Evolutionary conservation across 1,140 invertebrate genomes (phyloP).

Genomic region (Melitaea cinxia): DNA sequence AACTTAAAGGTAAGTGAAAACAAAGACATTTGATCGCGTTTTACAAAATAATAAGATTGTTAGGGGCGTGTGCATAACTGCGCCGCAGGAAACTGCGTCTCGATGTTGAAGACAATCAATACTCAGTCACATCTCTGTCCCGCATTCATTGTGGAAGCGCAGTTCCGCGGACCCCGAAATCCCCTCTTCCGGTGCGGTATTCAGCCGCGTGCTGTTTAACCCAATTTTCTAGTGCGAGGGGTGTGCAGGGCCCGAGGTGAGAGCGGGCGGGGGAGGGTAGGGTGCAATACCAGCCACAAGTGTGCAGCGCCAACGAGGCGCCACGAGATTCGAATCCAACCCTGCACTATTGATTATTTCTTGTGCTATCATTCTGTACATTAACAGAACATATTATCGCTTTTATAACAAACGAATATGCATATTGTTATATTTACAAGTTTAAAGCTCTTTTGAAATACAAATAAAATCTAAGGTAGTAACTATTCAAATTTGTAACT

Average conservation of each 20-base stretch:
- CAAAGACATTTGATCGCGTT: neutral
- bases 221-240: slow-evolving; percentile 78
- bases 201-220: slow-evolving; percentile 77
- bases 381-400: slow-evolving; percentile 15
- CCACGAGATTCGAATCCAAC: slow-evolving; percentile 72
- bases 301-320: slow-evolving; percentile 70
- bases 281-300: slow-evolving; percentile 74
- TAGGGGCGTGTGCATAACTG: slow-evolving; percentile 50
- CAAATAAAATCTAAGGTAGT: too few relatives aligned
- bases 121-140: slow-evolving; percentile 78
- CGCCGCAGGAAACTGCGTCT: slow-evolving; percentile 56
- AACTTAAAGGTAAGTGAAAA: slow-evolving; percentile 8
- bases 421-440: neutral
- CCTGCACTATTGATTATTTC: slow-evolving; percentile 80
- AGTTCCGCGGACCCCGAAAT: slow-evolving; percentile 75
- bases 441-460: too few relatives aligned
- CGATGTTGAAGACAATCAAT: slow-evolving; percentile 75
- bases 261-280: slow-evolving; percentile 41
- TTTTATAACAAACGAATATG: neutral
- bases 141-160: slow-evolving; percentile 75
- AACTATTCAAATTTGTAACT: too few relatives aligned
- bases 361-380: slow-evolving; percentile 47
- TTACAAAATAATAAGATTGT: slow-evolving; percentile 15
- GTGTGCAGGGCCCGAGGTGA: slow-evolving; percentile 60
- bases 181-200: slow-evolving; percentile 75